phyloP scores from a whole-genome alignment of 2,797 vertebrate species.

The Choloepus didactylus region DNA sequence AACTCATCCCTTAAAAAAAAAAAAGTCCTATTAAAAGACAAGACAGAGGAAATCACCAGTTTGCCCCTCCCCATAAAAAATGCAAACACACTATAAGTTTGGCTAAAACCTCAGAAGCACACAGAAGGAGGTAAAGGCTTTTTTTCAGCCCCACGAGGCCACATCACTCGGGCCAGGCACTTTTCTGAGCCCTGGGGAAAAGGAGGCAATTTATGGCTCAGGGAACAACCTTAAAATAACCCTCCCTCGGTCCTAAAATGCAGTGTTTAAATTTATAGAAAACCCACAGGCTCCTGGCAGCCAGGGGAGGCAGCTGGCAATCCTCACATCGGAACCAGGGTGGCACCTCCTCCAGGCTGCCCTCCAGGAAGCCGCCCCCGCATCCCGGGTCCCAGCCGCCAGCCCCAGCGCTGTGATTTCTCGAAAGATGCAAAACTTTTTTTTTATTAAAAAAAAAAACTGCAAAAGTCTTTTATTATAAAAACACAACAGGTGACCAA shows the following conservation, averaged over 20 bases:
- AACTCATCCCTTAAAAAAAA: not conserved
- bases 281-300: conserved; percentile 94
- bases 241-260: conserved; percentile 94
- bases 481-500: conserved; percentile 84
- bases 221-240: conserved; percentile 91
- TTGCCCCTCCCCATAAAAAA: not conserved
- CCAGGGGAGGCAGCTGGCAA: conserved; percentile 92
- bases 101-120: conserved; percentile 64
- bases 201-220: conserved; percentile 85
- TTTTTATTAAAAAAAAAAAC: conserved; percentile 87
- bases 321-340: conserved; percentile 17
- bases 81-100: not conserved
- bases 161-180: conserved; percentile 37
- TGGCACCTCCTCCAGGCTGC: not conserved
- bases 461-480: conserved; percentile 82
- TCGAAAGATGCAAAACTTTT: conserved; percentile 71
- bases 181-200: conserved; percentile 80
- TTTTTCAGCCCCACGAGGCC: not conserved
- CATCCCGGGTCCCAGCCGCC: not conserved
- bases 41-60: not conserved
- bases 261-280: conserved; percentile 97
- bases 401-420: conserved; percentile 41
- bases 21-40: not conserved
- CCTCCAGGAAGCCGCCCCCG: not conserved
- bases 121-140: conserved; percentile 34